These are phyloP conservation scores for Phaenicophaeus curvirostris DNA, from an alignment of 2,797 vertebrate species.

Conservation along the genomic window DNA sequence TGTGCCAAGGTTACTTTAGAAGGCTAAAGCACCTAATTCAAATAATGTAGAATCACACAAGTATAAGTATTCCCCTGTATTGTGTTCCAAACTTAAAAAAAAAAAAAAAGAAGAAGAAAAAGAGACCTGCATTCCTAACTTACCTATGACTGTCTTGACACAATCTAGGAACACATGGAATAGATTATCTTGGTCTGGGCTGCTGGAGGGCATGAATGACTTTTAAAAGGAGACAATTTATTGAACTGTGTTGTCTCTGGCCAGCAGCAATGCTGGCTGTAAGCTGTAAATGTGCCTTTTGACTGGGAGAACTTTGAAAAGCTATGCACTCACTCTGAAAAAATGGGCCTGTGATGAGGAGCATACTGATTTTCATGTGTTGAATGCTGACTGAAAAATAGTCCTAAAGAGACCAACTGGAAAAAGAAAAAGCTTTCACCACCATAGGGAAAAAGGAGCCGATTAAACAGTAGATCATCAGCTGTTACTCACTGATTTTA, in stretches of 20 bases:
- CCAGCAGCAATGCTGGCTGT: background rate
- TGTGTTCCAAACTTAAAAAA: background rate
- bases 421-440: background rate
- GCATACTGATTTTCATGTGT: background rate
- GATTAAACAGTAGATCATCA: background rate
- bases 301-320: background rate
- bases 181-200: background rate
- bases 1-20: background rate
- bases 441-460: background rate
- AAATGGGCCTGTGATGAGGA: background rate
- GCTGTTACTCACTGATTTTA: background rate
- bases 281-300: background rate
- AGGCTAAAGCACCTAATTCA: rapidly evolving
- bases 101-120: background rate
- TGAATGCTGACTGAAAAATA: background rate
- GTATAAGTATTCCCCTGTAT: background rate
- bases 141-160: background rate
- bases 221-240: background rate
- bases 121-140: background rate
- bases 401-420: background rate
- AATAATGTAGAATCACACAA: background rate
- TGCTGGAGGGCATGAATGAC: background rate
- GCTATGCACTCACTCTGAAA: background rate
- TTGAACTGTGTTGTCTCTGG: background rate
- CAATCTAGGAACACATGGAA: background rate